Evolutionary conservation across 2,797 vertebrate genomes (phyloP), one percentile per base, ranked within the genome.

Genomic region (Clarias platycephalus): DNA sequence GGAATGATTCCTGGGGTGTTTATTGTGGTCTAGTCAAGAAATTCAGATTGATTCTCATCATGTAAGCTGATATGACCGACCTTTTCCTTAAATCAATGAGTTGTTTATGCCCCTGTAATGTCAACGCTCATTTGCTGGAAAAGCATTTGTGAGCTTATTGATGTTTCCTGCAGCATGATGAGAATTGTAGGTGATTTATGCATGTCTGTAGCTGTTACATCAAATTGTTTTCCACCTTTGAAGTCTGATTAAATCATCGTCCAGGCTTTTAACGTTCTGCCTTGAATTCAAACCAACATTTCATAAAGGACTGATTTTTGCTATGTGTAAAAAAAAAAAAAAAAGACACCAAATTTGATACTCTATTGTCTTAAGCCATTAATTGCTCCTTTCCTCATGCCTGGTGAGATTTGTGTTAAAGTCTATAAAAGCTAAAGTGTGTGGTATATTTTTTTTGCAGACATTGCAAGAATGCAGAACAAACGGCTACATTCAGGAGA

Each of bases 401-500:
- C 34, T 53, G 4, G 34, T 37, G 71, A 57, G 68, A 34, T 53
- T 80, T 81, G 62, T 82, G 62, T 57, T 76, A 66, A 64, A 28
- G 34, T 77, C 80, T 58, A 26, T 82, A 67, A 77, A 68, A 62
- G 72, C 72, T 77, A 31, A n/a, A 44, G 58, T 62, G 71, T 62
- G 84, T 53, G 18, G 72, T 26, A 77, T 37, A 18, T 70, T 64
- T 83, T 34, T 86, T 81, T 80, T 70, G 20, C 66, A 60, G 6
- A 72, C 28, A 60, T 60, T 82, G 62, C 81, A 63, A 81, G 74
- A 88, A 86, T 85, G 68, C 49, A 79, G 88, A 85, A 79, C 87
- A 87, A 90, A 81, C 86, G 89, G 86, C 85, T 90, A 89, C 89
- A 87, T 90, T 90, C 88, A 90, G 75, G 86, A 88, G 87, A 85